Evolutionary conservation across 1,140 invertebrate species (phyloP).

Genomic region (Papilio aristodemus): DNA sequence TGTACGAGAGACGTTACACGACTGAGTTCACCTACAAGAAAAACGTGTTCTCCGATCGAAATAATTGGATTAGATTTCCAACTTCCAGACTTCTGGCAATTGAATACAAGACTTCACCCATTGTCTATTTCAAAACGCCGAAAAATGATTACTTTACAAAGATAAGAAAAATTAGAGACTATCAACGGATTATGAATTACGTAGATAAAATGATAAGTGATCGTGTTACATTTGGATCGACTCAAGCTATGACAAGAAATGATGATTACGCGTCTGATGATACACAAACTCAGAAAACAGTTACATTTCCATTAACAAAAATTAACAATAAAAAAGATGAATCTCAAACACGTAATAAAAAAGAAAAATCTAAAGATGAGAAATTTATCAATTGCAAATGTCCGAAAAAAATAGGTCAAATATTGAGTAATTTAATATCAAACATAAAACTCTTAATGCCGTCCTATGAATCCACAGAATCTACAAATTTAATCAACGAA

Average conservation of each 20-base stretch:
- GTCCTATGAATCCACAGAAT: slow-evolving; percentile 34
- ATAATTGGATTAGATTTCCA: slow-evolving; percentile 56
- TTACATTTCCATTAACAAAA: slow-evolving; percentile 40
- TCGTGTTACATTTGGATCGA: slow-evolving; percentile 45
- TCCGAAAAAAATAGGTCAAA: slow-evolving; percentile 42
- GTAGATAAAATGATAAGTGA: slow-evolving; percentile 64
- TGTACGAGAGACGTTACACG: slow-evolving; percentile 40
- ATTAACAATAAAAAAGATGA: slow-evolving; percentile 24
- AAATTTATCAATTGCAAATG: slow-evolving; percentile 45
- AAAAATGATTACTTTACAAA: slow-evolving; percentile 57
- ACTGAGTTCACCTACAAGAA: slow-evolving; percentile 45
- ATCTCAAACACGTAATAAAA: slow-evolving; percentile 15
- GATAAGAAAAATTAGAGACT: slow-evolving; percentile 61
- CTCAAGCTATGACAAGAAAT: slow-evolving; percentile 40
- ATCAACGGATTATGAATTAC: slow-evolving; percentile 61
- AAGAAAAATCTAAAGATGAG: slow-evolving; percentile 19
- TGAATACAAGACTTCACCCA: slow-evolving; percentile 61
- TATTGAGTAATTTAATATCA: slow-evolving; percentile 50
- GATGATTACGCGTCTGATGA: slow-evolving; percentile 40
- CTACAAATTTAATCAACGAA: background rate
- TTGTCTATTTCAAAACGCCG: slow-evolving; percentile 54
- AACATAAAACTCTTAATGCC: slow-evolving; percentile 49
- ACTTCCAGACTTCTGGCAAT: slow-evolving; percentile 53
- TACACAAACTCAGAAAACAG: slow-evolving; percentile 28
- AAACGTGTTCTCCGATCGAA: slow-evolving; percentile 52